phyloP scores from a whole-genome alignment of 2,113 vertebrate genomes.

The Sander vitreus region DNA sequence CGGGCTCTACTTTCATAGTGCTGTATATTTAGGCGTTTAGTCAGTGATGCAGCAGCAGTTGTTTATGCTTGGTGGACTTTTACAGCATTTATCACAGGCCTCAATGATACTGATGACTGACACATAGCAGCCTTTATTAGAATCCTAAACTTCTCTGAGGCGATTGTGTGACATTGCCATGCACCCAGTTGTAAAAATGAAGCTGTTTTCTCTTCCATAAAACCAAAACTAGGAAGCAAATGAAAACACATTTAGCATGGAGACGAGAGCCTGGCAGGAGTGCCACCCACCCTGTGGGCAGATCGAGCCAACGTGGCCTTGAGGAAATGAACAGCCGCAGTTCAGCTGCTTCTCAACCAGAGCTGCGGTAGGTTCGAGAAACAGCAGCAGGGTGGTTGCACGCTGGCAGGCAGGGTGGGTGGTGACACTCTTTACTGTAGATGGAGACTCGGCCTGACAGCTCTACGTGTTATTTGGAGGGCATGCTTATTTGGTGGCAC shows the following conservation, averaged over 20 bases:
- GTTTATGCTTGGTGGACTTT: conserved; percentile 35
- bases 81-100: conserved; percentile 35
- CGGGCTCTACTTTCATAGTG: conserved; percentile 3
- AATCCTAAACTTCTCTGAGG: conserved; percentile 11
- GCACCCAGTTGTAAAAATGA: conserved; percentile 43
- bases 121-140: conserved; percentile 34
- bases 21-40: conserved; percentile 24
- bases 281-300: conserved; percentile 64
- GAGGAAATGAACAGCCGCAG: conserved; percentile 54
- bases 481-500: conserved; percentile 22
- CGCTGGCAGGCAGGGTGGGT: conserved; percentile 62
- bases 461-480: conserved; percentile 33
- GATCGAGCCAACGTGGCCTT: conserved; percentile 47
- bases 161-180: conserved; percentile 14
- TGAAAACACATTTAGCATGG: conserved; percentile 71
- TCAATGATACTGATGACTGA: conserved; percentile 25
- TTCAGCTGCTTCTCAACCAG: conserved; percentile 46
- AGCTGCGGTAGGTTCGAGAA: conserved; percentile 72
- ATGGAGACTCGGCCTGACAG: conserved; percentile 46
- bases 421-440: conserved; percentile 53
- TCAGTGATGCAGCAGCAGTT: conserved; percentile 35
- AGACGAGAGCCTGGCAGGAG: conserved; percentile 68
- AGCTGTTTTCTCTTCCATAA: conserved; percentile 54
- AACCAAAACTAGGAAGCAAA: conserved; percentile 66
- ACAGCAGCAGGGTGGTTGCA: conserved; percentile 60